phyloP scores from a whole-genome alignment of 1,140 invertebrate genomes.

The Homalodisca vitripennis region DNA sequence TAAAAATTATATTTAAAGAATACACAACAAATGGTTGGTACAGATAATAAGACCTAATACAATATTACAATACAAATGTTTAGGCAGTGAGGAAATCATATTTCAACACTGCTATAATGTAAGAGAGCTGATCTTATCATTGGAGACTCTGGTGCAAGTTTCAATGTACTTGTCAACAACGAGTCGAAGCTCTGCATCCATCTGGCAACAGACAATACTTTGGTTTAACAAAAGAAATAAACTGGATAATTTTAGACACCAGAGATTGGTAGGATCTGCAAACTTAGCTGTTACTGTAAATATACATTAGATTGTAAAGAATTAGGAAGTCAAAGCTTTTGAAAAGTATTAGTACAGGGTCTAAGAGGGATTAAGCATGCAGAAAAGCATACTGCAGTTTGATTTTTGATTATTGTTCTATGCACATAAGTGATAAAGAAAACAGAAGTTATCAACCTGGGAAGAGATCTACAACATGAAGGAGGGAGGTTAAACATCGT shows the following conservation, averaged over 20 bases:
- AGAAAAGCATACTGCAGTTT: too few relatives aligned
- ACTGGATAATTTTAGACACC: constrained; percentile 14
- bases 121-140: constrained; percentile 51
- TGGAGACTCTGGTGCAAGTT: constrained; percentile 55
- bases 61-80: too few relatives aligned
- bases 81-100: too few relatives aligned
- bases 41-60: too few relatives aligned
- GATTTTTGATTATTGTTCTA: too few relatives aligned
- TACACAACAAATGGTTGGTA: too few relatives aligned
- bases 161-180: constrained; percentile 54
- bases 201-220: constrained; percentile 48
- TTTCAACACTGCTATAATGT: neutral
- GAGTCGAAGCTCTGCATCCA: constrained; percentile 51
- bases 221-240: constrained; percentile 19
- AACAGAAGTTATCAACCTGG: too few relatives aligned
- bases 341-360: neutral
- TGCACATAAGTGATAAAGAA: too few relatives aligned
- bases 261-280: neutral
- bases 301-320: neutral
- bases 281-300: neutral
- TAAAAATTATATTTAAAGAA: too few relatives aligned
- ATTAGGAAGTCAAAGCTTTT: neutral
- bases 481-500: too few relatives aligned
- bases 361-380: neutral
- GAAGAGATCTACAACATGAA: too few relatives aligned